These are phyloP conservation scores for Coturnix japonica DNA, from an alignment of 2,113 vertebrate genomes.

Conservation along the genomic window DNA sequence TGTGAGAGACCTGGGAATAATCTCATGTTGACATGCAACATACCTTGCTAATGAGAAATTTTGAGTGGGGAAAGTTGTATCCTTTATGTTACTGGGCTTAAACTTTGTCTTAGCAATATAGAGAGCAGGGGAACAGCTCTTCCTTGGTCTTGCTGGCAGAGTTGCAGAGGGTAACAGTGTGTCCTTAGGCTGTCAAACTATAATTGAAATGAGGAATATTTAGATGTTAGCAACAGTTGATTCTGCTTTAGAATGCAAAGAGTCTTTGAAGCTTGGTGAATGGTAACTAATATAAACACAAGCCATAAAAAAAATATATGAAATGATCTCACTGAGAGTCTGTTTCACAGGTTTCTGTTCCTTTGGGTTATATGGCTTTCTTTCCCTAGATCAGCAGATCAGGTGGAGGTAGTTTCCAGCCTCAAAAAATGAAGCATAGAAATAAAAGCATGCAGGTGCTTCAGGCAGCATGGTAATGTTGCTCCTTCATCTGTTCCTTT, in stretches of 20 bases:
- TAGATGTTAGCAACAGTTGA: background rate
- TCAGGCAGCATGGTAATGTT: background rate
- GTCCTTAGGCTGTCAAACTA: background rate
- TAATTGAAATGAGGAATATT: background rate
- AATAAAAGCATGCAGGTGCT: background rate
- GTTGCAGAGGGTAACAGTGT: background rate
- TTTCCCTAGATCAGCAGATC: background rate
- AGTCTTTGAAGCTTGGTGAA: background rate
- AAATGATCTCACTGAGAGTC: background rate
- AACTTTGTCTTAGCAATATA: background rate
- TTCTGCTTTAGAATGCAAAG: background rate
- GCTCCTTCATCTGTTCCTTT: background rate
- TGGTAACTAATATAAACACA: background rate
- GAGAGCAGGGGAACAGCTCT: background rate
- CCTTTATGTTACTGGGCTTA: background rate
- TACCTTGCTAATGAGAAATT: conserved; percentile 6
- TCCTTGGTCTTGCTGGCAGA: background rate
- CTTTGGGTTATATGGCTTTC: background rate
- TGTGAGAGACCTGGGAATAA: background rate
- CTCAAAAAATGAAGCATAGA: background rate
- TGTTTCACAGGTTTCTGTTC: background rate
- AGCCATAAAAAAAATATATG: background rate
- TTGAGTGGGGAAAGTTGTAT: background rate
- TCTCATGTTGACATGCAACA: background rate
- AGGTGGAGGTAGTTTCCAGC: background rate